Evolutionary conservation across 1,140 invertebrate genomes (phyloP), one percentile per base, ranked within the genome.

Genomic region (Dendroctonus ponderosae): DNA sequence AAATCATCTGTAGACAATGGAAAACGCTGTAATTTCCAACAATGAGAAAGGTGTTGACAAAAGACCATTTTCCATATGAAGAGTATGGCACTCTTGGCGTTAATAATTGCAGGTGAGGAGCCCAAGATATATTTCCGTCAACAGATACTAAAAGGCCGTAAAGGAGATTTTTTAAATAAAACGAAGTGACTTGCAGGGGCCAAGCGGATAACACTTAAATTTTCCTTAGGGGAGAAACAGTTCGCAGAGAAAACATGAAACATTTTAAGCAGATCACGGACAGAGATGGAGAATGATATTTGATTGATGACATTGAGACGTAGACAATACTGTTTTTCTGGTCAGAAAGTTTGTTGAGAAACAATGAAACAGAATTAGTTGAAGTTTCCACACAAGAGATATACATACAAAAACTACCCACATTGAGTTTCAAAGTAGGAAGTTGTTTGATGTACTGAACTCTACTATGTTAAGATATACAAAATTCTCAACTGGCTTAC

Each of bases 151-250:
- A 62, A 53, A 41, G 60, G 60, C 12, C 49, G 6, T 52, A 62
- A 62, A 15, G 50, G 49, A 15, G 37, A 8, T 54, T 63, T 56
- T 63, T 54, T 54, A 63, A 63, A 63, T 63, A 46, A 62, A 52
- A 54, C 43, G 26, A 63, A 56, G 38, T 63, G 62, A 63, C 62
- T 63, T 63, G 62, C 62, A 63, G 37, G 38, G 62, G 62, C 52
- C 51, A 26, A 63, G 52, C 51, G 43, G 51, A 54, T 54, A 63
- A 63, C 52, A 63, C 62, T 63, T 63, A 54, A 56, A 56, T 63
- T 63, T 63, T 63, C 42, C 41, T 56, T 51, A 12, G 8, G 42
- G 14, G 7, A 41, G 42, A 51, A 54, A 38, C 52, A 14, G 15
- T 11, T 39, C n/a, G 2, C 14, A 39, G 37, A 6, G 62, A 56